Evolutionary conservation across 2,888 invertebrate species (phyloP).

Genomic region (Dicroscelio sp.): DNA sequence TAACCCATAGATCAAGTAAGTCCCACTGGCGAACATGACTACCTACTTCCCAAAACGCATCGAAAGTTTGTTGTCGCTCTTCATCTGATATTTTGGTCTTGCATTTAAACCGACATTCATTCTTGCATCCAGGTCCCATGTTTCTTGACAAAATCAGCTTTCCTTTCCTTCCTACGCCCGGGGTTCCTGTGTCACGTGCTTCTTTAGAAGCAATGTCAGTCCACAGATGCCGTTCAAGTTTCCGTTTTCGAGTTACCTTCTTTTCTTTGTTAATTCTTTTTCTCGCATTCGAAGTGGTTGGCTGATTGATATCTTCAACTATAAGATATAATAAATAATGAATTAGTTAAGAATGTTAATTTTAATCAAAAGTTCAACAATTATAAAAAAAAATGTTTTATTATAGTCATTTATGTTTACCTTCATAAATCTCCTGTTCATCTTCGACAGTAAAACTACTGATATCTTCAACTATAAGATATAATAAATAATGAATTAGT

Average conservation of each 20-base stretch:
- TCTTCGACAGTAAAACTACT: too few relatives aligned
- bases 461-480: too few relatives aligned
- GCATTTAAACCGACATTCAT: neutral
- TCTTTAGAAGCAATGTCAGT: neutral
- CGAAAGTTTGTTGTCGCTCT: neutral
- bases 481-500: too few relatives aligned
- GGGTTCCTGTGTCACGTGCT: neutral
- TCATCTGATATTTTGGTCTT: neutral
- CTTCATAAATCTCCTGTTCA: too few relatives aligned
- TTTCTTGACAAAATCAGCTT: neutral
- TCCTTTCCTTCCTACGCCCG: neutral
- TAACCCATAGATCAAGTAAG: neutral
- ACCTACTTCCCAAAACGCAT: neutral
- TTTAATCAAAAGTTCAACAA: too few relatives aligned
- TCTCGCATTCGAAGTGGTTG: too few relatives aligned
- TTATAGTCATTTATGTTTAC: too few relatives aligned
- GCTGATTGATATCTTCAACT: too few relatives aligned
- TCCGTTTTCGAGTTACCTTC: constrained; percentile 7
- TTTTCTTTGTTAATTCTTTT: neutral
- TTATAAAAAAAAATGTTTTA: too few relatives aligned
- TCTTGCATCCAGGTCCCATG: neutral
- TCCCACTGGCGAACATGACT: neutral
- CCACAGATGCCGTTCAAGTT: neutral
- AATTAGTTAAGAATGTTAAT: too few relatives aligned
- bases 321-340: too few relatives aligned